Base-by-base conservation (phyloP, 2,797 vertebrate species). In the Enteromius treurensis region DNA sequence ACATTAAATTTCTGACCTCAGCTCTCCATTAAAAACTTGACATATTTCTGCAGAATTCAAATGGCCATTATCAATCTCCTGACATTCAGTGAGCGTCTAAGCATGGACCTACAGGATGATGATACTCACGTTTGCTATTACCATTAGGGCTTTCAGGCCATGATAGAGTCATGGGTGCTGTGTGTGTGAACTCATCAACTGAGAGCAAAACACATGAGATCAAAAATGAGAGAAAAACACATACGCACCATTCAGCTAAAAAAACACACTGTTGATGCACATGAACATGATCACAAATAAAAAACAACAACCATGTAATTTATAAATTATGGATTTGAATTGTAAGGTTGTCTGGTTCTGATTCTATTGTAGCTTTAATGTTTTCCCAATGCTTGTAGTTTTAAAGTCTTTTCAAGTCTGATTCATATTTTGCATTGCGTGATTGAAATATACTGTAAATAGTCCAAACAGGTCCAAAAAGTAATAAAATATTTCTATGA, bases 61-160 rank as follows among this genome's bases (percentile, higher is more conserved):
- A 74, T 37, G 4, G 71, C 47, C 19, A 53, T 53, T 53, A 74
- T 21, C 19, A 34, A 53, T 74, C 49, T 37, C 29, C 49, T 55
- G 4, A 47, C 40, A 32, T 62, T 47, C 23, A 47, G 9, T 45
- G 37, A 64, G 58, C 2, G 5, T 65, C 60, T 49, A 32, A 4
- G 75, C 26, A 55, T 42, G 45, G 53, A 11, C 21, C 78, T 37
- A 40, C 32, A 29, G n/a, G 15, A 68, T 49, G 15, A 68, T 49
- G 75, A 83, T 92, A 93, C 93, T 94, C 89, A 94, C 92, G 87
- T 68, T 67, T 68, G 73, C 83, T 53, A 82, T 53, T 86, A 81
- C 89, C 87, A 67, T 90, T 90, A 81, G 90, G 85, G 82, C 84
- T 91, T 47, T 94, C 92, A 55, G 92, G 89, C 92, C 93, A 94